Percentiles rank a stretch among this genome's conserved stretches.
These are phyloP conservation scores for Myopa testacea DNA, from an alignment of 2,888 invertebrate species.

Conservation along the genomic window DNA sequence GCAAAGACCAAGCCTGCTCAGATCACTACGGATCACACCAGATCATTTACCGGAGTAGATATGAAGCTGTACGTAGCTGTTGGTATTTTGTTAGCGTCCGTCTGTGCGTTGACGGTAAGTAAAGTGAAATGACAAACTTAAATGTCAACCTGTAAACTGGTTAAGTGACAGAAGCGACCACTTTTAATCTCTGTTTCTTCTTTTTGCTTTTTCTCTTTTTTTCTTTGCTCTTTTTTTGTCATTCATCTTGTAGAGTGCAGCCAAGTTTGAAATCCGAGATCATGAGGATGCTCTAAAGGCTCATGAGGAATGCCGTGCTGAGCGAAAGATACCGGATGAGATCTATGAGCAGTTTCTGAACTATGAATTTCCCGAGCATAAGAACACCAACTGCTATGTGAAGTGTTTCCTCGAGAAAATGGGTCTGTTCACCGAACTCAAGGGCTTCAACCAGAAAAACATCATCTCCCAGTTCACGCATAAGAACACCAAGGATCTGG, in stretches of 20 bases:
- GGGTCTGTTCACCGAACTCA: conserved; percentile 59
- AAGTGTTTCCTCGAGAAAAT: conserved; percentile 65
- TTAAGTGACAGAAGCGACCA: background rate
- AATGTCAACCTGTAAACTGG: conserved; percentile 13
- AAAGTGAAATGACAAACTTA: background rate
- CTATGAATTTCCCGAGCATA: conserved; percentile 62
- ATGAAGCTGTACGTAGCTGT: conserved; percentile 57
- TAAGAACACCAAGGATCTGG: conserved; percentile 51
- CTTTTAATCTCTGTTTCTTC: background rate
- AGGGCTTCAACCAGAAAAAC: conserved; percentile 59
- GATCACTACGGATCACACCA: background rate
- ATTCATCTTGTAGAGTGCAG: background rate
- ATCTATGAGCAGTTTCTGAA: conserved; percentile 61
- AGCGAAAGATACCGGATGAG: conserved; percentile 58
- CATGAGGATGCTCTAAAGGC: conserved; percentile 59
- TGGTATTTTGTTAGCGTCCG: conserved; percentile 43
- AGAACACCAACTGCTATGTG: conserved; percentile 63
- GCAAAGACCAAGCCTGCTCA: conserved; percentile 40
- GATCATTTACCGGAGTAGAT: conserved; percentile 23
- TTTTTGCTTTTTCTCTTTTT: background rate
- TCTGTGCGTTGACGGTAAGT: conserved; percentile 55
- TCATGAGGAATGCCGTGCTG: conserved; percentile 61
- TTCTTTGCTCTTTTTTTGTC: background rate
- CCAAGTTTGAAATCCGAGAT: conserved; percentile 58
- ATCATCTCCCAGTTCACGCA: conserved; percentile 60